Evolutionary conservation across 2,888 invertebrate genomes (phyloP).

Genomic region (Meghimatium bilineatum): DNA sequence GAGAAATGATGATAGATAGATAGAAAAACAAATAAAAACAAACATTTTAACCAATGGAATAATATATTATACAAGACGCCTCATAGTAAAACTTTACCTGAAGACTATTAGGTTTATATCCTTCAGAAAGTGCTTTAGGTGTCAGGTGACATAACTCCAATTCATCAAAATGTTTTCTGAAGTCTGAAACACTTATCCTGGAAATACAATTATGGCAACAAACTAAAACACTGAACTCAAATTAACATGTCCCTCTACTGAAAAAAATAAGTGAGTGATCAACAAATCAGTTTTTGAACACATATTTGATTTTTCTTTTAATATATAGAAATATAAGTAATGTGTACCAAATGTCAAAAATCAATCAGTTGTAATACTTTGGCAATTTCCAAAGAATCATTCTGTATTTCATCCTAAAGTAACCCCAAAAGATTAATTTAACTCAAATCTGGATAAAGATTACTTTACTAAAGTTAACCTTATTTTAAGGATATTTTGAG

Average conservation of each 20-base stretch:
- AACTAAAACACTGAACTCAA: background rate
- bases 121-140: constrained; percentile 81
- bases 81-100: constrained; percentile 12
- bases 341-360: background rate
- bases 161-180: constrained; percentile 87
- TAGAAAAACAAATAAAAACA: background rate
- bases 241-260: background rate
- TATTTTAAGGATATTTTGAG: too few relatives aligned
- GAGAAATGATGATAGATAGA: too few relatives aligned
- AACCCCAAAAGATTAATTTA: too few relatives aligned
- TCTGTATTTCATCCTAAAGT: too few relatives aligned
- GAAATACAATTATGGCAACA: background rate
- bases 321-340: too few relatives aligned
- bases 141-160: constrained; percentile 94
- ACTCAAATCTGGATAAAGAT: too few relatives aligned
- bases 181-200: constrained; percentile 89
- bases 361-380: too few relatives aligned
- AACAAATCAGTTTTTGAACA: background rate
- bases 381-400: too few relatives aligned
- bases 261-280: background rate
- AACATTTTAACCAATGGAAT: background rate
- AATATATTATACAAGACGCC: background rate
- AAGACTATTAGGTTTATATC: constrained; percentile 57
- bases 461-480: too few relatives aligned
- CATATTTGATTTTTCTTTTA: too few relatives aligned